Percentiles rank a stretch among this genome's conserved stretches.
These are phyloP conservation scores for Plestiodon gilberti DNA, from an alignment of 2,113 vertebrate genomes.

Conservation along the genomic window DNA sequence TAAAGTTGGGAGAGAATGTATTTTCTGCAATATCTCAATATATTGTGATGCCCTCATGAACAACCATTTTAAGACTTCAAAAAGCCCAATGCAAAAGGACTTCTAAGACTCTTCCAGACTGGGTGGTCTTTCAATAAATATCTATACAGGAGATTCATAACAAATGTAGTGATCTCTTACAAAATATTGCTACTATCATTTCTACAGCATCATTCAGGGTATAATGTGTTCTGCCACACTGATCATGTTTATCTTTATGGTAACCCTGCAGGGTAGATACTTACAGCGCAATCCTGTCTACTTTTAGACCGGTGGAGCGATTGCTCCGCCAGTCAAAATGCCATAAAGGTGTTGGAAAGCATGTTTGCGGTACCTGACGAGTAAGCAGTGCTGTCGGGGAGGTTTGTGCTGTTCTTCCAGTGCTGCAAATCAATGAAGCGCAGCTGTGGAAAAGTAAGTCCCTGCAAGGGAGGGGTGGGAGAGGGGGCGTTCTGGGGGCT, in stretches of 20 bases:
- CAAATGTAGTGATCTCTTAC: background rate
- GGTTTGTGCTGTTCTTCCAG: too few species aligned
- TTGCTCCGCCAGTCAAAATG: too few species aligned
- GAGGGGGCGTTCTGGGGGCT: too few species aligned
- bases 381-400: too few species aligned
- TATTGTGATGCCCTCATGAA: background rate
- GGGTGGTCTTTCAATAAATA: background rate
- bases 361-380: too few species aligned
- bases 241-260: background rate
- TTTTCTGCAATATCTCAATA: background rate
- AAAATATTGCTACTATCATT: background rate
- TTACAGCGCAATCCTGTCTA: background rate
- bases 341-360: too few species aligned
- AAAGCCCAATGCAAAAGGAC: background rate
- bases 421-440: too few species aligned
- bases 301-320: too few species aligned
- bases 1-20: background rate
- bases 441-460: too few species aligned
- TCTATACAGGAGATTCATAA: background rate
- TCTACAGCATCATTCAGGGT: background rate
- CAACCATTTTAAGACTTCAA: background rate
- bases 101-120: background rate
- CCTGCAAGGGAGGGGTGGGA: too few species aligned
- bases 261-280: background rate
- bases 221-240: background rate